Evolutionary conservation across 2,797 vertebrate genomes (phyloP).

Genomic region (Chelidonichthys spinosus): DNA sequence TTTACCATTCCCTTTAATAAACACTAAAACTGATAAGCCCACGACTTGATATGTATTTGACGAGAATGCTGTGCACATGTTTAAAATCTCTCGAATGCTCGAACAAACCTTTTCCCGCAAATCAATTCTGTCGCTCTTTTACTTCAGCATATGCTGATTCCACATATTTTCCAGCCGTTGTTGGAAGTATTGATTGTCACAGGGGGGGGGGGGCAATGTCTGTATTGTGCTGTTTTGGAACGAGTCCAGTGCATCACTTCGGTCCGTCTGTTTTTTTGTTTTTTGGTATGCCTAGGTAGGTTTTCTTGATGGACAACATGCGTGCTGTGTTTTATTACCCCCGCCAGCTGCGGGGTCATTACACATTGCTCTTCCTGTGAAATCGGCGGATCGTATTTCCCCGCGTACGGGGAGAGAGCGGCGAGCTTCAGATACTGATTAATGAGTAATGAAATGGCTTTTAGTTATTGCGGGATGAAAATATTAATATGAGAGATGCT

Average conservation of each 20-base stretch:
- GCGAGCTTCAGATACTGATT: constrained; percentile 72
- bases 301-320: constrained; percentile 72
- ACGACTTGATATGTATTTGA: constrained; percentile 62
- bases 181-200: constrained; percentile 75
- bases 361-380: constrained; percentile 65
- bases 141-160: constrained; percentile 71
- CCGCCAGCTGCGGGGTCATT: constrained; percentile 75
- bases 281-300: constrained; percentile 52
- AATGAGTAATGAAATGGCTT: constrained; percentile 82
- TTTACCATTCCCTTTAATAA: constrained; percentile 72
- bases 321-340: constrained; percentile 71
- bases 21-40: constrained; percentile 57
- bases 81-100: constrained; percentile 67
- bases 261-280: constrained; percentile 52
- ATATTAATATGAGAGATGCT: constrained; percentile 78
- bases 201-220: constrained; percentile 47
- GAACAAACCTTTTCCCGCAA: constrained; percentile 45
- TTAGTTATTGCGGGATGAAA: constrained; percentile 80
- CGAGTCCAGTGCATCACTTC: constrained; percentile 45
- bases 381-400: constrained; percentile 76
- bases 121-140: constrained; percentile 70
- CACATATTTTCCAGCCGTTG: constrained; percentile 62
- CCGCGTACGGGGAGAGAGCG: constrained; percentile 58
- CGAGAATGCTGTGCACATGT: constrained; percentile 40
- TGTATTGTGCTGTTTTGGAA: constrained; percentile 40